A percentile compares a stretch with the other conserved stretches of the same genome.
Conservation (phyloP, 2,888 invertebrate genomes). For the Vannuccia rotundouncinata region DNA sequence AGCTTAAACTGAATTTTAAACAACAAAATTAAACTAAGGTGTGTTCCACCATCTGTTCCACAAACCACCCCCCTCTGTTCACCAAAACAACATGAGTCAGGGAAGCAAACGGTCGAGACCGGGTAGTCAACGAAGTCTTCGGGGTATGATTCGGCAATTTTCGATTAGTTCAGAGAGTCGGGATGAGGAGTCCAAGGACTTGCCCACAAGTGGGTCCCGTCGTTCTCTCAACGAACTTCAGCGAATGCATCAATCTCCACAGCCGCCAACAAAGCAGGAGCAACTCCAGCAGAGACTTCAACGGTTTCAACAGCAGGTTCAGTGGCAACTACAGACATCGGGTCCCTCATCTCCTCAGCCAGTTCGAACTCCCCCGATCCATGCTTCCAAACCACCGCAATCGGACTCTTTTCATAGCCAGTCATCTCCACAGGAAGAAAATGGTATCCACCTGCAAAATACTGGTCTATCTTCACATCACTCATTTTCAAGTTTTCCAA, state of each 20-base stretch:
- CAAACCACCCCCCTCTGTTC: too few species aligned
- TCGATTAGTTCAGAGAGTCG: background rate
- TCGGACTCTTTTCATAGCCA: background rate
- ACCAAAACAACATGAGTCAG: background rate
- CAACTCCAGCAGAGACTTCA: background rate
- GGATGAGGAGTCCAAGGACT: background rate
- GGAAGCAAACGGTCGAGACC: background rate
- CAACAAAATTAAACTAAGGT: too few species aligned
- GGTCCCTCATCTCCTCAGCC: background rate
- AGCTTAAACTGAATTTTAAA: too few species aligned
- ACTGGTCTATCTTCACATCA: background rate
- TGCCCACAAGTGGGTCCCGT: background rate
- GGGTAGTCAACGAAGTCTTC: background rate
- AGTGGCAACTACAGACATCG: background rate
- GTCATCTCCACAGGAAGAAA: background rate
- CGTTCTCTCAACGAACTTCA: background rate
- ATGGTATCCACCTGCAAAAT: background rate
- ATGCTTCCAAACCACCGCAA: background rate
- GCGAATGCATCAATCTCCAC: background rate
- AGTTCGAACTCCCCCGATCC: background rate
- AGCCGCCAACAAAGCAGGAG: background rate
- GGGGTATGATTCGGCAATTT: background rate
- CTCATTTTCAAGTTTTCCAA: background rate
- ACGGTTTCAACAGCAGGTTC: background rate
- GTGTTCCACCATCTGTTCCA: too few species aligned